A percentile compares a stretch with the other conserved stretches of the same genome.
Conservation (phyloP, 2,113 vertebrate species). For the Lanius collurio region DNA sequence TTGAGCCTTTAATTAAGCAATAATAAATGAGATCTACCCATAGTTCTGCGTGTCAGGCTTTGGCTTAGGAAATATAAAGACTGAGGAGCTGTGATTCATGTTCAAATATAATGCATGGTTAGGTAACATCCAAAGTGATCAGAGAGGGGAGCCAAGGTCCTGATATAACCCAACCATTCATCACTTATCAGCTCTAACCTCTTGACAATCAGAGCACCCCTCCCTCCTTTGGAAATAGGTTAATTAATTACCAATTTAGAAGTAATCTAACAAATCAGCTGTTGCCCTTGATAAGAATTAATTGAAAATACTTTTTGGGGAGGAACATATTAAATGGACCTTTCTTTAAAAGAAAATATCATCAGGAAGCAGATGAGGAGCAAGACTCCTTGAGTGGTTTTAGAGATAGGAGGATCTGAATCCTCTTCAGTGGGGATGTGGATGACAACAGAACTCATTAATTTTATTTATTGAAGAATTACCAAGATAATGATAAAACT, state of each 20-base stretch:
- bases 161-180: slow-evolving; percentile 19
- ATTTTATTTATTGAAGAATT: slow-evolving; percentile 51
- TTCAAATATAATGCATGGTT: slow-evolving; percentile 66
- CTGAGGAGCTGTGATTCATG: slow-evolving; percentile 45
- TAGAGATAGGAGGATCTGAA: slow-evolving; percentile 34
- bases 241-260: slow-evolving; percentile 68
- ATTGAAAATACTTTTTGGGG: slow-evolving; percentile 59
- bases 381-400: background rate
- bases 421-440: background rate
- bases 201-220: slow-evolving; percentile 37
- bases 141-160: slow-evolving; percentile 56
- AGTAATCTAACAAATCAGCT: slow-evolving; percentile 65
- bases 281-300: slow-evolving; percentile 65
- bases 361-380: slow-evolving; percentile 27
- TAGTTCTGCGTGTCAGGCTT: slow-evolving; percentile 36
- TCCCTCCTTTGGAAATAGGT: slow-evolving; percentile 54
- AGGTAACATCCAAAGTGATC: slow-evolving; percentile 63
- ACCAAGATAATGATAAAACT: slow-evolving; percentile 12
- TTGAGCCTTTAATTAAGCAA: slow-evolving; percentile 69
- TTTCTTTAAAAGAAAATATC: slow-evolving; percentile 56
- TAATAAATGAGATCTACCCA: slow-evolving; percentile 68
- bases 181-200: slow-evolving; percentile 52
- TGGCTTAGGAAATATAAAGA: slow-evolving; percentile 47
- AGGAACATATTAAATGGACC: slow-evolving; percentile 50
- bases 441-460: slow-evolving; percentile 22